Evolutionary conservation across 2,113 vertebrate genomes (phyloP), one percentile per base, ranked within the genome.

Genomic region (Neopipo cinnamomea): DNA sequence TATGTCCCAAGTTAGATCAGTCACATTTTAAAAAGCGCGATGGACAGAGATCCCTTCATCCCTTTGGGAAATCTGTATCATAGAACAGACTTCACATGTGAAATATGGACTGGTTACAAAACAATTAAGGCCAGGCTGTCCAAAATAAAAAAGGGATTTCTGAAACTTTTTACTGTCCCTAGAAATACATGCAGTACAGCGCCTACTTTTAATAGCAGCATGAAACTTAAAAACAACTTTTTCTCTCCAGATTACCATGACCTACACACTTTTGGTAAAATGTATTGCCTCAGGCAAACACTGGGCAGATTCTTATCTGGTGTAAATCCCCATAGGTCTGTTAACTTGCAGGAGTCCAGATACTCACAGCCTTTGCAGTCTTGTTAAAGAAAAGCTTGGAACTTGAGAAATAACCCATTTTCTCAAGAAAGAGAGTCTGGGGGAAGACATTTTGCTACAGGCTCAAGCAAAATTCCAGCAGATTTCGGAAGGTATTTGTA

Each of bases 401-500:
- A 68, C 39, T 52, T 72, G 56, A 77, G 67, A 76, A 93, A 91
- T 50, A 93, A 59, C 16, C 11, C 5, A 2, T 52, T 67, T 95
- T 65, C 61, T 88, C 17, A 27, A 28, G 14, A 52, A 28, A 28
- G 50, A 52, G 50, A 27, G 18, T 42, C 35, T 91, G 47, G n/a
- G 47, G 35, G 39, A 30, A 78, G 62, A 62, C 17, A 68, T 78
- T 91, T 90, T 76, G 35, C 68, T 75, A 55, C 7, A 7, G 70
- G 52, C 53, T 91, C 46, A 77, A 90, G 39, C 46, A 82, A 80
- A 94, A 91, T 66, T 93, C 70, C 85, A 83, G 63, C 30, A 80
- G 31, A 85, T 82, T 85, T 93, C 31, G 76, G 85, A 73, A 77
- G 53, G 53, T 72, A 82, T 88, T 90, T 90, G 77, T 85, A 91